These are phyloP conservation scores for Eurypyga helias DNA, from an alignment of 2,113 vertebrate species.

Conservation along the genomic window DNA sequence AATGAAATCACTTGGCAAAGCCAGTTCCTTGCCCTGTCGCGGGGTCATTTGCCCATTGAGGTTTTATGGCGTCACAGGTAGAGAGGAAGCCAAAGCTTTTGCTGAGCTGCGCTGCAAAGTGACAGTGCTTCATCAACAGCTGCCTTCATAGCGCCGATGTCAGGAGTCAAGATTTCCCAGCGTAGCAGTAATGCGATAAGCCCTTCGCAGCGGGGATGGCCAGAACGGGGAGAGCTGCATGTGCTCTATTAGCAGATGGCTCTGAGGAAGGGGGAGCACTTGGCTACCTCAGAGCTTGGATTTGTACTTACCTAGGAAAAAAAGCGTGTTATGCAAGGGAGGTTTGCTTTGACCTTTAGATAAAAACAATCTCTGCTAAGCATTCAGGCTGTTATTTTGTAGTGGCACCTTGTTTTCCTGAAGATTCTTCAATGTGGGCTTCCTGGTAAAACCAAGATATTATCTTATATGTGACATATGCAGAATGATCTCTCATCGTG, in stretches of 20 bases:
- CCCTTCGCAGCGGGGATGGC: background rate
- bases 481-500: background rate
- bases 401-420: background rate
- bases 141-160: accelerated
- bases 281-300: background rate
- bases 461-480: background rate
- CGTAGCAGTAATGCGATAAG: background rate
- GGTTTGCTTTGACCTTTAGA: slow-evolving; percentile 3
- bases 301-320: background rate
- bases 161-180: background rate
- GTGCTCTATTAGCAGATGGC: background rate
- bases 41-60: background rate
- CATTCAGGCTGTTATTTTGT: background rate
- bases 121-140: background rate
- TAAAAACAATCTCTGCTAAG: background rate
- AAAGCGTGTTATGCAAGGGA: background rate
- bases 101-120: background rate
- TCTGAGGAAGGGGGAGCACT: background rate
- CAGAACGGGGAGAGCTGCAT: background rate
- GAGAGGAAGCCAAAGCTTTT: background rate
- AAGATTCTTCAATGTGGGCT: background rate
- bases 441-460: background rate
- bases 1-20: background rate
- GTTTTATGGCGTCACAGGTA: background rate
- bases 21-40: accelerated